Evolutionary conservation across 2,888 invertebrate genomes (phyloP).

Genomic region (Cryptophagus acutangulus): DNA sequence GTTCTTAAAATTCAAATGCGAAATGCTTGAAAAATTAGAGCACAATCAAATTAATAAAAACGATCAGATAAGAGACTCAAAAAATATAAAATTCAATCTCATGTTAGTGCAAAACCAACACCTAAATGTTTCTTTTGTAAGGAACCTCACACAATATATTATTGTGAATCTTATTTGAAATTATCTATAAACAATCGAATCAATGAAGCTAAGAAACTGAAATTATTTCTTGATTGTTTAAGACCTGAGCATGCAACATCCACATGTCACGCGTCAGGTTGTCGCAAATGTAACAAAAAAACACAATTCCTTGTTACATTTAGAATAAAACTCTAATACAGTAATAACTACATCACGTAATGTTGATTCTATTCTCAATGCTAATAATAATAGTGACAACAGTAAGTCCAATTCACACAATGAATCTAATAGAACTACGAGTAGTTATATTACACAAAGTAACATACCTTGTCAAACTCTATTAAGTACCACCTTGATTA

Average conservation of each 20-base stretch:
- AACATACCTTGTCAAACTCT: not conserved
- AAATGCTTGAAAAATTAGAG: not conserved
- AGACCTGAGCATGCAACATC: conserved; percentile 1
- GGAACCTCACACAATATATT: not conserved
- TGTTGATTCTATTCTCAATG: not conserved
- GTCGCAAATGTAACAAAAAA: conserved; percentile 14
- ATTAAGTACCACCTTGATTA: not conserved
- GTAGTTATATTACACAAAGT: not conserved
- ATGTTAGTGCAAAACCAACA: not conserved
- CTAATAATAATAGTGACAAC: not conserved
- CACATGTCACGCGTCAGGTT: conserved; percentile 8
- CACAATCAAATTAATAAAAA: conserved; percentile 1
- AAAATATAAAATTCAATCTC: not conserved
- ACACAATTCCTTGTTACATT: conserved; percentile 15
- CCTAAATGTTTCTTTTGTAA: conserved; percentile 3
- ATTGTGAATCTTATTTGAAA: conserved; percentile 2
- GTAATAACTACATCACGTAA: not conserved
- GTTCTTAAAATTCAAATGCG: not conserved
- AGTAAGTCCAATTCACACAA: not conserved
- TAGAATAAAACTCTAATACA: not conserved
- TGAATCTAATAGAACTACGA: not conserved
- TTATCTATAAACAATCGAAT: not conserved
- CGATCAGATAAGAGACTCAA: not conserved
- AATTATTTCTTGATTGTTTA: conserved; percentile 7
- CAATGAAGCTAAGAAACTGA: conserved; percentile 3